Evolutionary conservation across 2,797 vertebrate genomes (phyloP).

Genomic region (Xiphophorus birchmanni): DNA sequence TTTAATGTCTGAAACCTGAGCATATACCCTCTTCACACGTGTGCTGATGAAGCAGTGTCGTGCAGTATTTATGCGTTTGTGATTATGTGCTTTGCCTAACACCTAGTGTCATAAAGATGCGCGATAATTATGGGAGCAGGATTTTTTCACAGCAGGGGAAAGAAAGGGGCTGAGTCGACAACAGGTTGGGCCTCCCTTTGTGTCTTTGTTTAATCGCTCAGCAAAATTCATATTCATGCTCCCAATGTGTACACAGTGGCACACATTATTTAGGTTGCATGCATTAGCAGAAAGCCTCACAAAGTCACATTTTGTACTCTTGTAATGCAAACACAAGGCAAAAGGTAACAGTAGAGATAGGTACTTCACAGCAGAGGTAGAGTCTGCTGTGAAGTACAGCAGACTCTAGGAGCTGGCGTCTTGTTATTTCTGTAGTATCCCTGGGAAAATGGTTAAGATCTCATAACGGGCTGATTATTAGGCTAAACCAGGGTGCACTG

Average conservation of each 20-base stretch:
- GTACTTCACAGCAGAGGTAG: conserved; percentile 40
- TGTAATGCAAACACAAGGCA: conserved; percentile 29
- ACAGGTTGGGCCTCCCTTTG: conserved; percentile 76
- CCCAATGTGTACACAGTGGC: conserved; percentile 62
- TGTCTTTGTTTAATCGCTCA: conserved; percentile 68
- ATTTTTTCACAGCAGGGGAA: conserved; percentile 67
- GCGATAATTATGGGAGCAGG: conserved; percentile 74
- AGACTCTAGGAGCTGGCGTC: conserved; percentile 52
- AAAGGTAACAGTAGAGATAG: conserved; percentile 36
- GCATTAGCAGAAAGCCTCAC: conserved; percentile 40
- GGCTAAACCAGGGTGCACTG: conserved; percentile 59
- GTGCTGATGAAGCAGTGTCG: conserved; percentile 27
- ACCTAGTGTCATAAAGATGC: conserved; percentile 76
- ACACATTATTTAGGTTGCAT: conserved; percentile 63
- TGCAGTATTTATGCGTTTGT: conserved; percentile 51
- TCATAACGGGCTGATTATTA: conserved; percentile 65
- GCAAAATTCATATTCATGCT: conserved; percentile 75
- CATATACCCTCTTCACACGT: conserved; percentile 15
- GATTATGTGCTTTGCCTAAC: conserved; percentile 72
- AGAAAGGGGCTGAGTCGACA: conserved; percentile 68
- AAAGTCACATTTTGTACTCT: conserved; percentile 8
- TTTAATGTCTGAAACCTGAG: conserved; percentile 19
- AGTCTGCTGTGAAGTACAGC: background rate
- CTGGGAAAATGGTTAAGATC: conserved; percentile 69
- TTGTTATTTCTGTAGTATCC: conserved; percentile 68